These are phyloP conservation scores for Serinus canaria DNA, from an alignment of 2,113 vertebrate genomes.

Conservation along the genomic window DNA sequence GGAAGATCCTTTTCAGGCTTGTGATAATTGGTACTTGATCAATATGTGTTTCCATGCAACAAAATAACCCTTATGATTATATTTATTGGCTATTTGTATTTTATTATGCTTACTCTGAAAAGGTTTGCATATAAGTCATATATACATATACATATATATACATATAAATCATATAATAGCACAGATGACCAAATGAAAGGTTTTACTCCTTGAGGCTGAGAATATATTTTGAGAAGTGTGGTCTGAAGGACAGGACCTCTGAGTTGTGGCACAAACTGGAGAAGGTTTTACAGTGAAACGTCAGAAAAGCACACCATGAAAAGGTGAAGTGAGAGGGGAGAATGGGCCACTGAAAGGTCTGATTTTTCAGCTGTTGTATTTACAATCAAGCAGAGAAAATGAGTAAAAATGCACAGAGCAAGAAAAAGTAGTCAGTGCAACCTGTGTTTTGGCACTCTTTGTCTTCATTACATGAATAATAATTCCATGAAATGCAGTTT, in stretches of 20 bases:
- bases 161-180: not conserved
- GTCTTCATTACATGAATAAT: not conserved
- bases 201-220: not conserved
- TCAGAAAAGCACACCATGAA: not conserved
- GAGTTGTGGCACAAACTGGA: not conserved
- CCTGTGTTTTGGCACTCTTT: not conserved
- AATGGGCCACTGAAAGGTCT: not conserved
- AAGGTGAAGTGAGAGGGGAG: not conserved
- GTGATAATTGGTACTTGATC: not conserved
- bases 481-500: not conserved
- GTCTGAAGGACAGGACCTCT: not conserved
- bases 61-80: not conserved
- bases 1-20: not conserved
- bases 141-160: no score
- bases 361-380: not conserved
- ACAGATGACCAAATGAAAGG: not conserved
- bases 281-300: not conserved
- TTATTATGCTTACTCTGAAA: not conserved
- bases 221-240: not conserved
- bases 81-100: not conserved
- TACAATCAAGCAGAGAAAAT: not conserved
- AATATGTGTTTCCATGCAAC: not conserved
- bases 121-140: fast-evolving
- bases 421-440: not conserved
- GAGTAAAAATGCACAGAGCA: not conserved